Base-by-base conservation (phyloP, 2,113 vertebrate genomes). In the Otolemur garnettii region DNA sequence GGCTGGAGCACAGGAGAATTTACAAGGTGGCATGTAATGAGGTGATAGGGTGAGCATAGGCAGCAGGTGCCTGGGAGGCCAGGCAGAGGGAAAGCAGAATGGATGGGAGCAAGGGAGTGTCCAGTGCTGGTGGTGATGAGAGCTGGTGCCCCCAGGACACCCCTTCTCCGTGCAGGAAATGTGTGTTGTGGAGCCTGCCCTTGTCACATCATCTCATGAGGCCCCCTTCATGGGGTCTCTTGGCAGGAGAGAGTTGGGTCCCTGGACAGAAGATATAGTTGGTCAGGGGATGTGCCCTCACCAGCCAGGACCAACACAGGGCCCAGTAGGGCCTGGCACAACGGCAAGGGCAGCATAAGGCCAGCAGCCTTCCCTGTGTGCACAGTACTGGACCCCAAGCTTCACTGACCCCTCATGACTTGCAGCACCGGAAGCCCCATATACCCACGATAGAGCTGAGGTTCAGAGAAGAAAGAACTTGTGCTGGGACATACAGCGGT, bases 261-360 rank as follows among this genome's bases (percentile, higher is more conserved):
- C 68, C 64, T 5, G 13, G 90, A 19, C 1, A 4, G n/a, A 35
- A 91, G 60, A 38, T 72, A 55, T 26, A 9, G 66, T 15, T 79
- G 35, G 68, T 71, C 1, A 1, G 24, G 21, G 21, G 5, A 28
- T 5, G 11, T 24, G 62, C 30, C 69, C 69, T 22, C 26, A 22
- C 21, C 74, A 28, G 45, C 55, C 19, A 12, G 80, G 22, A 64
- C 8, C 1, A 10, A 53, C 74, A 7, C 30, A 13, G 74, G 24
- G 17, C 77, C 69, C 55, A 5, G 57, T 0, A 4, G 38, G 80
- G 30, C 45, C n/a, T 18, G 38, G 35, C 7, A 5, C 78, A 3
- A 6, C 0, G 4, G 17, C 42, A 1, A 8, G 1, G 2, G 24
- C 18, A 30, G 35, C 2, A 0, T 0, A 5, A 50, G 13, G 24